Conservation (phyloP, 35 echinoderm and acorn worm species). For the Heliocidaris erythrogramma region DNA sequence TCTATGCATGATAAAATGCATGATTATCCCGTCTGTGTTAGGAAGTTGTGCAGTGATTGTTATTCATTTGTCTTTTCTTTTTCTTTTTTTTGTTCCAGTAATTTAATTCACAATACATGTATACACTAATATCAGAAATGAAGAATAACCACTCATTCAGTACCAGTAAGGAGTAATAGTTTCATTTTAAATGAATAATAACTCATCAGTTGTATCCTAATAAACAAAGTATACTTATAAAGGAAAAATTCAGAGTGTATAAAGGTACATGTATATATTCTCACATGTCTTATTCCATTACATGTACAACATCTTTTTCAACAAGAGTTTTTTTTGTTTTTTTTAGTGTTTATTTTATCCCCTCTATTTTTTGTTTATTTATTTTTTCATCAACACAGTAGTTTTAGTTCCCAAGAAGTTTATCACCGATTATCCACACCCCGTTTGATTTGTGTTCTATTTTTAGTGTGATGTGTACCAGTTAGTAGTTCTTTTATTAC, state of each 20-base stretch:
- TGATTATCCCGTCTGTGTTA: neutral
- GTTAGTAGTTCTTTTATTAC: conserved; percentile 43
- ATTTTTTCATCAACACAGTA: conserved; percentile 26
- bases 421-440: neutral
- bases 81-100: neutral
- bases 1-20: neutral
- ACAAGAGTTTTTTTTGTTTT: neutral
- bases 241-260: neutral
- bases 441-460: conserved; percentile 1
- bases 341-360: neutral
- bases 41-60: neutral
- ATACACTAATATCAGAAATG: neutral
- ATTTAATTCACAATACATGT: neutral
- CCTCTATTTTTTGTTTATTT: neutral
- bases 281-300: neutral
- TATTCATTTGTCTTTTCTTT: neutral
- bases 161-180: neutral
- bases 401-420: conserved; percentile 4
- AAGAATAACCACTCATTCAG: neutral
- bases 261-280: neutral
- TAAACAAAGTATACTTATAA: neutral
- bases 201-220: neutral
- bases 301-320: neutral
- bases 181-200: neutral
- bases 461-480: conserved; percentile 49